Percentiles rank a stretch among this genome's conserved stretches.
These are phyloP conservation scores for Cheilosia urbana DNA, from an alignment of 2,888 invertebrate genomes.

Conservation along the genomic window DNA sequence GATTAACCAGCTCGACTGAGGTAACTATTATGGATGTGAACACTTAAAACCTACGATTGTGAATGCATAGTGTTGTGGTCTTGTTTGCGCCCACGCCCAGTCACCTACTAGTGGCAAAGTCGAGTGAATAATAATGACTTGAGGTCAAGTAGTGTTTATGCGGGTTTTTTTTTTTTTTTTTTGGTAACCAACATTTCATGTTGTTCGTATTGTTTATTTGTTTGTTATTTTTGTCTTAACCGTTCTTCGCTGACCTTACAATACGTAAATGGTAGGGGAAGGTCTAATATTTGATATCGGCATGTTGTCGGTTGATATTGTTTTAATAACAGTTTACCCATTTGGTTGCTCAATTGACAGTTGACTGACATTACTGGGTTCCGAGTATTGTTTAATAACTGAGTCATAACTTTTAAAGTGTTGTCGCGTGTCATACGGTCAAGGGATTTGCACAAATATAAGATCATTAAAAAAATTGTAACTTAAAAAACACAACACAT, in stretches of 20 bases:
- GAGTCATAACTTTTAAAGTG: no score
- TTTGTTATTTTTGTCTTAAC: neutral
- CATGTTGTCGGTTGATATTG: neutral
- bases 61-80: neutral
- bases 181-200: no score
- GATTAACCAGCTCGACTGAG: constrained; percentile 42
- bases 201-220: neutral
- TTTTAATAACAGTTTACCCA: neutral
- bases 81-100: neutral
- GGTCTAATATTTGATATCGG: neutral
- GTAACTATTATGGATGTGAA: constrained; percentile 18
- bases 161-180: neutral
- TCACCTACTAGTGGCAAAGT: neutral
- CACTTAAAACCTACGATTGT: neutral
- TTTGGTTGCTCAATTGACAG: no score
- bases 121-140: constrained; percentile 21
- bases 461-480: no score
- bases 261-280: constrained; percentile 11
- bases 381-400: no score
- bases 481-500: no score
- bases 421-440: no score
- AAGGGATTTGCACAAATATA: no score
- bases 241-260: constrained; percentile 14
- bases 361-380: no score
- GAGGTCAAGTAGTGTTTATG: constrained; percentile 48